Percentiles rank a stretch among this genome's conserved stretches.
Conservation (phyloP, 2,888 invertebrate species). For the Agriopis leucophaearia region DNA sequence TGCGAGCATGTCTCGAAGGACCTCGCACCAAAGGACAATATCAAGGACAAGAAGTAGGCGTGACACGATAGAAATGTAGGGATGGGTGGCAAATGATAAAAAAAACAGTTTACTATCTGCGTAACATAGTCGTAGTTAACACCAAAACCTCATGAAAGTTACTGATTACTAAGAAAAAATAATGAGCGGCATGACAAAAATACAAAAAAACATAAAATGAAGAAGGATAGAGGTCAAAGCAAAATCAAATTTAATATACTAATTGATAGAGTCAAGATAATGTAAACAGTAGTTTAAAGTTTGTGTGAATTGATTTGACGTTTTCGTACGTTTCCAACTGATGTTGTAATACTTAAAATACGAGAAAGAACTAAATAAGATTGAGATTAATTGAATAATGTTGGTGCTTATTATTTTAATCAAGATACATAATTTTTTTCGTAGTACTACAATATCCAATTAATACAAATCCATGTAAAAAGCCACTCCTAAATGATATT, state of each 20-base stretch:
- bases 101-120: not conserved
- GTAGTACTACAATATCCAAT: not conserved
- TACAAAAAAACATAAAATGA: not conserved
- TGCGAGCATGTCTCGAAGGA: constrained; percentile 30
- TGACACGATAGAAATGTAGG: not conserved
- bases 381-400: too few species aligned
- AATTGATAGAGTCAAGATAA: not conserved
- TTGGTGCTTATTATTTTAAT: not conserved
- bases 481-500: not conserved
- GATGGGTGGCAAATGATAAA: not conserved
- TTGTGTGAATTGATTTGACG: too few species aligned
- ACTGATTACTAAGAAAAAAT: not conserved
- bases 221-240: not conserved
- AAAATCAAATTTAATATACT: not conserved
- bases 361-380: too few species aligned
- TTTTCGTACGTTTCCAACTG: too few species aligned
- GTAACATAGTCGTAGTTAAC: not conserved
- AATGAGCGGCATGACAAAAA: not conserved
- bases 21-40: constrained; percentile 34
- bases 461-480: not conserved
- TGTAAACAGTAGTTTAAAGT: not conserved
- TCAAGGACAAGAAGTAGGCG: constrained; percentile 33
- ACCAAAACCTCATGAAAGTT: too few species aligned
- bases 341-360: too few species aligned
- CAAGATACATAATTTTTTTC: not conserved